Base-by-base conservation (phyloP, 2,113 vertebrate species). In the Ochotona princeps region DNA sequence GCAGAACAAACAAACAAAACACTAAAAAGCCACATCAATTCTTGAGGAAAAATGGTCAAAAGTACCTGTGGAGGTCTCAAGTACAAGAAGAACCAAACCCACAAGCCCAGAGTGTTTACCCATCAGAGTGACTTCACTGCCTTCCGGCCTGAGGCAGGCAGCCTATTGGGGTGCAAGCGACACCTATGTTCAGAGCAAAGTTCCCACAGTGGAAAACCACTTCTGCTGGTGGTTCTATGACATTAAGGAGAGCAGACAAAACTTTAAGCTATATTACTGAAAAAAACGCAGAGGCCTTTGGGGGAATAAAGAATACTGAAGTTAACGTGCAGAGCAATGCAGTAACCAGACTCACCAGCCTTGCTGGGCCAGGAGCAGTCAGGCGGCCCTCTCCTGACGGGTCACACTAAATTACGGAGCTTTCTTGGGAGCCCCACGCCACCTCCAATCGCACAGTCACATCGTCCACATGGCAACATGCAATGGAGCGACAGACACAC, bases 21-120 rank as follows among this genome's bases (percentile, higher is more conserved):
- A 66, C 25, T 76, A 61, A 90, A 97, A 98, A 97, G 93, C 91
- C 93, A 97, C 95, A 83, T 93, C 97, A 93, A 65, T 91, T 28
- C 90, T 93, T 66, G 78, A 72, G 57, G 6, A 44, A 44, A 95
- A 97, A 96, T 76, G 94, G 84, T 81, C 95, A 60, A 72, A 21
- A 18, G 78, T 28, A 74, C 13, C 44, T 78, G 72, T 67, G 20
- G 70, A 93, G 66, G 90, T 78, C 93, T 76, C 6, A 20, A 1
- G 2, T 47, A 60, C 65, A 92, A 83, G 73, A 67, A 89, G 3
- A 0, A 91, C 84, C 83, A 84, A 93, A 96, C 13, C 89, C n/a
- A 23, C 63, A 76, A 96, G 82, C 91, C 89, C 96, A 90, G n/a
- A 3, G 0, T 54, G 21, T 32, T 79, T 51, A 28, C 8, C 82